These are phyloP conservation scores for Phthorimaea operculella DNA, from an alignment of 1,140 invertebrate species.

Conservation along the genomic window DNA sequence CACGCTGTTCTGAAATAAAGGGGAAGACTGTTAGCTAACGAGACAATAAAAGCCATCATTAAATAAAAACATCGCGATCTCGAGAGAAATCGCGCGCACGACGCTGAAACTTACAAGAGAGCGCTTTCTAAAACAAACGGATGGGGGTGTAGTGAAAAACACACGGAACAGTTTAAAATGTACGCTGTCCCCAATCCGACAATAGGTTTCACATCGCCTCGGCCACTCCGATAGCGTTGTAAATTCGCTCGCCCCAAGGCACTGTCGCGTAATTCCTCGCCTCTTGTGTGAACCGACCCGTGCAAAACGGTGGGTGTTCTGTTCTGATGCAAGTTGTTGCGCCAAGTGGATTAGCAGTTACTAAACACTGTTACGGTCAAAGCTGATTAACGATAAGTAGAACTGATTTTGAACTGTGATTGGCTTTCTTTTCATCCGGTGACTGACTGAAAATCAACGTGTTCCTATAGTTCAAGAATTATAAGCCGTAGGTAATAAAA, in stretches of 20 bases:
- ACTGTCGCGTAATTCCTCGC: conserved; percentile 14
- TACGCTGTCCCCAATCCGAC: background rate
- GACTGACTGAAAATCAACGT: background rate
- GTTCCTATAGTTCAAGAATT: background rate
- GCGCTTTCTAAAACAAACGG: background rate
- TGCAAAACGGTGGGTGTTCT: conserved; percentile 6
- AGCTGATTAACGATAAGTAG: conserved; percentile 10
- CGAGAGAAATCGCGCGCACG: background rate
- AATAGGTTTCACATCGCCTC: background rate
- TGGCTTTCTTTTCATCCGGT: background rate
- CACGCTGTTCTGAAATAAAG: background rate
- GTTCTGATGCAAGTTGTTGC: conserved; percentile 7
- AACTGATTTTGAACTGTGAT: background rate
- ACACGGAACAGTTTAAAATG: background rate
- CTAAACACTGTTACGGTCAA: conserved; percentile 14
- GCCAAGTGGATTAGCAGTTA: conserved; percentile 11
- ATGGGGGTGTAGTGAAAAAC: background rate
- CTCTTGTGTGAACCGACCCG: conserved; percentile 16
- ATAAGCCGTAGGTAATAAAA: too few relatives aligned
- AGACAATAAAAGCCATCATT: too few relatives aligned
- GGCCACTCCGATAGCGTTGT: background rate
- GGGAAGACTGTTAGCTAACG: too few relatives aligned
- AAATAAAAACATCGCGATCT: background rate
- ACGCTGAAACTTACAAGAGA: conserved; percentile 1
- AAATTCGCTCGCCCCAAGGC: conserved; percentile 6